Base-by-base conservation (phyloP, 2,797 vertebrate species). In the Tragopan temminckii region DNA sequence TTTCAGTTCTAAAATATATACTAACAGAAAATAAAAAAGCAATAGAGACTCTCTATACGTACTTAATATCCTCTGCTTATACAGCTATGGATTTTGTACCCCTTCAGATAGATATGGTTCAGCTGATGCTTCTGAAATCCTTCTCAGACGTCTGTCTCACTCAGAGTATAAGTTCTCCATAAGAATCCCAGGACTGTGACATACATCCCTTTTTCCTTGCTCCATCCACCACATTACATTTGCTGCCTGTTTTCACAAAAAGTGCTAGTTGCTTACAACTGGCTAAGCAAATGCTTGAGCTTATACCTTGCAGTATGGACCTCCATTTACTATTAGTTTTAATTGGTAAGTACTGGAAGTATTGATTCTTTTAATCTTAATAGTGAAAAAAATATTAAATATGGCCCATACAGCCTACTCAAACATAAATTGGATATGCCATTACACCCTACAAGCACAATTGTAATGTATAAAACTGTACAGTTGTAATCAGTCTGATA, bases 161-260 rank as follows among this genome's bases (percentile, higher is more conserved):
- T 57, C 46, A 15, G 17, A 38, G 18, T 19, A 4, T 4, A 27
- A 13, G 21, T 42, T 74, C 13, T 68, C 48, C 3, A 1, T 1
- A 12, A 36, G 33, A 11, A 63, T 72, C 25, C 63, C 35, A n/a
- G 38, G 23, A 52, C 17, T 55, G 38, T 25, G 7, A 29, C 13
- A 38, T 43, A 10, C 2, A 14, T 48, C 50, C 33, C 43, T 67
- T 52, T 9, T n/a, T 36, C 64, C 55, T 66, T 31, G 5, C 14
- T 71, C n/a, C 25, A 17, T 71, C n/a, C 25, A 17, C 15, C 33
- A 12, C 2, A 1, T 4, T 19, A 1, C 2, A 4, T 58, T 74
- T 68, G 23, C 29, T 35, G 40, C 7, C 24, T 55, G 1, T 13
- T 63, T 50, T 59, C 64, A 19, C 45, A 33, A 16, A 36, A 9